A percentile compares a stretch with the other conserved stretches of the same genome.
Conservation (phyloP, 2,113 vertebrate species). For the Rana temporaria region DNA sequence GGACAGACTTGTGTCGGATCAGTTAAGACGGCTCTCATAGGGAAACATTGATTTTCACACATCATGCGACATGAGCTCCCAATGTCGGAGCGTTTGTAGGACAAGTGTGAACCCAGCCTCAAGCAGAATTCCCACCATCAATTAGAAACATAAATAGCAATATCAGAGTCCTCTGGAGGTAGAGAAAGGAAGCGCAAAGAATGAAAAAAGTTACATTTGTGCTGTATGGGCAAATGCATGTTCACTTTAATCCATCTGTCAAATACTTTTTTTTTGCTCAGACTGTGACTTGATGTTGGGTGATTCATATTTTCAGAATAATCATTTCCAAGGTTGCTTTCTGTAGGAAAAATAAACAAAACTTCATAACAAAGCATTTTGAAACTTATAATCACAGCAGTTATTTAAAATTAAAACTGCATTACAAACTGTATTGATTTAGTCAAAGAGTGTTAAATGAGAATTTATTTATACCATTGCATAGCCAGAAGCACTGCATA, state of each 20-base stretch:
- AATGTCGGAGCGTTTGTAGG: too few relatives aligned
- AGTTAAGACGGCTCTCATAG: too few relatives aligned
- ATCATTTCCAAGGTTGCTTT: slow-evolving; percentile 1
- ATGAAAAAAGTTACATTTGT: too few relatives aligned
- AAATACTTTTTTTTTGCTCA: not conserved
- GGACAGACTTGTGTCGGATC: too few relatives aligned
- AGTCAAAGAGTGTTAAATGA: slow-evolving; percentile 40
- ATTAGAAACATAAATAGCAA: too few relatives aligned
- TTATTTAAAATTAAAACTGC: slow-evolving; percentile 42
- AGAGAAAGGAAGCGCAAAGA: too few relatives aligned
- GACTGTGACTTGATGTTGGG: not conserved
- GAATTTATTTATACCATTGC: slow-evolving; percentile 46
- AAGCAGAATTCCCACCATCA: too few relatives aligned
- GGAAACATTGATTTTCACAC: too few relatives aligned
- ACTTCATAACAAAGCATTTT: slow-evolving; percentile 15
- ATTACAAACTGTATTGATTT: slow-evolving; percentile 40
- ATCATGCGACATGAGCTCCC: too few relatives aligned
- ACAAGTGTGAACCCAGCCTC: too few relatives aligned
- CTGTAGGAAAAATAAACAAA: slow-evolving; percentile 14
- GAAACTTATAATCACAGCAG: slow-evolving; percentile 22
- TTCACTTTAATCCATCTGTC: not conserved
- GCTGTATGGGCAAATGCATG: not conserved
- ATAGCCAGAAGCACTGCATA: slow-evolving; percentile 42
- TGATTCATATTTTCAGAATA: slow-evolving; percentile 11
- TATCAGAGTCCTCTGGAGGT: too few relatives aligned